These are phyloP conservation scores for Drosophila littoralis DNA, from an alignment of 1,140 invertebrate genomes.

Conservation along the genomic window DNA sequence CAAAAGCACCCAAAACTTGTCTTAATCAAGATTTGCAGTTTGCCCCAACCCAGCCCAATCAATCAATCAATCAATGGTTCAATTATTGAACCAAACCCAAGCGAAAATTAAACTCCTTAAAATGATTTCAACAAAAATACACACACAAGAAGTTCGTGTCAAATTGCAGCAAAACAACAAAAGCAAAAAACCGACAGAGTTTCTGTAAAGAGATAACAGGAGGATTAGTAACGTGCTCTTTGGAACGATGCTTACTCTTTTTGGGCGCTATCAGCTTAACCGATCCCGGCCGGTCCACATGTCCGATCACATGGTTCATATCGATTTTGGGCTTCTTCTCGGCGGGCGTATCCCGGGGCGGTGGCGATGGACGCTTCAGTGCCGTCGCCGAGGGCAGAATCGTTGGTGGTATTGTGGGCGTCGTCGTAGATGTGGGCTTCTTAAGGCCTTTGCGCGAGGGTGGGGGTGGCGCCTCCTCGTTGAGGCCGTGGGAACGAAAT, in stretches of 20 bases:
- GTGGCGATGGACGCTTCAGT: conserved; percentile 88
- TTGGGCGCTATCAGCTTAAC: conserved; percentile 94
- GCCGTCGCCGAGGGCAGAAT: conserved; percentile 18
- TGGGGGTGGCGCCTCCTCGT: conserved; percentile 92
- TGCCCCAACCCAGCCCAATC: conserved; percentile 3
- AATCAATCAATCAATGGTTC: neutral
- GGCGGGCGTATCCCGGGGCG: conserved; percentile 87
- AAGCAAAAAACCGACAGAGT: conserved; percentile 70
- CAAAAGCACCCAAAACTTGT: neutral
- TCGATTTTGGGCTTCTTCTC: conserved; percentile 91
- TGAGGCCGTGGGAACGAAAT: conserved; percentile 93
- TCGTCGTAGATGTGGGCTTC: conserved; percentile 86
- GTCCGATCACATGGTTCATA: conserved; percentile 81
- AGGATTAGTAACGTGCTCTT: conserved; percentile 65
- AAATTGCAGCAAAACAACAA: conserved; percentile 35
- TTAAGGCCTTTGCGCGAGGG: conserved; percentile 87
- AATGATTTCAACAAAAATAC: conserved; percentile 41
- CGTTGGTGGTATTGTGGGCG: conserved; percentile 44
- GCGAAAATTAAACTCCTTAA: conserved; percentile 30
- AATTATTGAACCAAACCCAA: conserved; percentile 26
- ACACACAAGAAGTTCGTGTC: conserved; percentile 29
- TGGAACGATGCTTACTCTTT: conserved; percentile 91
- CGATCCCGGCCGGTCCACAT: conserved; percentile 89
- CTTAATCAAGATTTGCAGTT: neutral
- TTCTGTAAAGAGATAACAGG: conserved; percentile 83